A percentile compares a stretch with the other conserved stretches of the same genome.
Conservation (phyloP, 2,113 vertebrate species). For the Hyla sarda region DNA sequence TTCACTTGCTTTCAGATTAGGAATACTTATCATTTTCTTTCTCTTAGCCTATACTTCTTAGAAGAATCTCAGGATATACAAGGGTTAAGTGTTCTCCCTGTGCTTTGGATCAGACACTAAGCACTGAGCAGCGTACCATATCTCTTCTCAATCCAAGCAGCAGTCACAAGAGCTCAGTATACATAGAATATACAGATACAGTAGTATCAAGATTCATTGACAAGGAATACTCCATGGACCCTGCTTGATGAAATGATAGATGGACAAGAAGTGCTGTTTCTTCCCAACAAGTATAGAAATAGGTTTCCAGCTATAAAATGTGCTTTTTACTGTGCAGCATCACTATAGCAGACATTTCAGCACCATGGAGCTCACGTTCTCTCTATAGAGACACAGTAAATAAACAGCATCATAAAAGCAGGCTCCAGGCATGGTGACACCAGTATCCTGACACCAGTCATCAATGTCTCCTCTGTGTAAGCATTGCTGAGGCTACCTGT, state of each 20-base stretch:
- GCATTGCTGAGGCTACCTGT: slow-evolving; percentile 14
- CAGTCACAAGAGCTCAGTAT: background rate
- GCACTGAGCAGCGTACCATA: background rate
- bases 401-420: background rate
- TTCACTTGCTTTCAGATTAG: background rate
- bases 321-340: background rate
- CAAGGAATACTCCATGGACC: background rate
- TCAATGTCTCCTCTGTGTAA: slow-evolving; percentile 15
- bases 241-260: background rate
- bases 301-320: background rate
- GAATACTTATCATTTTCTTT: background rate
- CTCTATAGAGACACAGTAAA: background rate
- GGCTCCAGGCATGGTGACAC: background rate
- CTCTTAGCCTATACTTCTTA: background rate
- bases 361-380: slow-evolving; percentile 3
- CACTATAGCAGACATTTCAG: background rate
- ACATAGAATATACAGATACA: background rate
- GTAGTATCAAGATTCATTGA: background rate
- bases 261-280: background rate
- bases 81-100: background rate
- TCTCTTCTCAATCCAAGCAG: background rate
- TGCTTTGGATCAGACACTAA: background rate
- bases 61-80: background rate
- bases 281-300: background rate
- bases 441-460: background rate